Conservation (phyloP, 2,888 invertebrate species). For the Tuta absoluta region DNA sequence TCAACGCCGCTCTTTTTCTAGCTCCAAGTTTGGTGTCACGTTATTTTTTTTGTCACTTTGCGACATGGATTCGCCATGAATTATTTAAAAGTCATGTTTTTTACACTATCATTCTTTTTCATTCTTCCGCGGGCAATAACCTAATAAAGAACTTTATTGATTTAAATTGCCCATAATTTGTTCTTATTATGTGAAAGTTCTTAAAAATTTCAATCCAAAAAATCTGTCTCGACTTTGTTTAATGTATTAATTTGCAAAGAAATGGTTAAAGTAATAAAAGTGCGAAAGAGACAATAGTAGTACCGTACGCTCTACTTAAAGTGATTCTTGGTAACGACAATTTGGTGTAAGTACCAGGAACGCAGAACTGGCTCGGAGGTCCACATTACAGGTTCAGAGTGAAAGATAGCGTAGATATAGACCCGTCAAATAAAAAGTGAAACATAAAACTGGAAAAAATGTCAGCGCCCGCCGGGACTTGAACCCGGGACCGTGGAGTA, state of each 20-base stretch:
- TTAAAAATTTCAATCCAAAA: neutral
- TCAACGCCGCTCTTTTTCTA: neutral
- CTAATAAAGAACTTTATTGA: constrained; percentile 8
- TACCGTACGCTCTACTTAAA: constrained; percentile 57
- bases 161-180: constrained; percentile 13
- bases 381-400: neutral
- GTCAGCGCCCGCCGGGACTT: too few species aligned
- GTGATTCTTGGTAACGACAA: constrained; percentile 53
- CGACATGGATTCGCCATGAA: constrained; percentile 14
- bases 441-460: too few species aligned
- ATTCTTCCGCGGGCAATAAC: neutral
- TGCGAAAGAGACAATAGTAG: constrained; percentile 37
- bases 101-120: neutral
- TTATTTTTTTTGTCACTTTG: constrained; percentile 5
- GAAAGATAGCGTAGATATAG: too few species aligned
- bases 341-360: constrained; percentile 52
- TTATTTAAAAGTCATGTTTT: neutral
- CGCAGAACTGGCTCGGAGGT: constrained; percentile 35
- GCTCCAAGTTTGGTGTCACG: constrained; percentile 7
- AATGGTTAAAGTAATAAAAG: constrained; percentile 22
- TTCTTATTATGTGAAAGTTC: neutral
- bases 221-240: neutral
- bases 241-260: constrained; percentile 1
- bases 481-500: too few species aligned
- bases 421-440: too few species aligned